Conservation (phyloP, 2,888 invertebrate species). For the Cantharis rustica region DNA sequence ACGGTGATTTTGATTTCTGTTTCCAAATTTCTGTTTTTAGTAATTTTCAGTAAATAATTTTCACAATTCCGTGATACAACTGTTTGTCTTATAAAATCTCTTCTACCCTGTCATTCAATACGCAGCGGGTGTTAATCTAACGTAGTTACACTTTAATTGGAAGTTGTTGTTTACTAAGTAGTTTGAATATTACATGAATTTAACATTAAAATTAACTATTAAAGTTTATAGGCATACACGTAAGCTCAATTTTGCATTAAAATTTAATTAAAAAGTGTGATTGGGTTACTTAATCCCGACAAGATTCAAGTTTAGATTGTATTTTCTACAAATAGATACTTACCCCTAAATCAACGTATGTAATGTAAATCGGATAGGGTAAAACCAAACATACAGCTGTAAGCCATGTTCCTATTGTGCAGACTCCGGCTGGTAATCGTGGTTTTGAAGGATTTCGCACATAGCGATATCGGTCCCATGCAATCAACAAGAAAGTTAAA, state of each 20-base stretch:
- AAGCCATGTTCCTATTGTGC: constrained; percentile 72
- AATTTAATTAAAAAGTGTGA: neutral
- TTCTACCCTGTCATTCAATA: neutral
- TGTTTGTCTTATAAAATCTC: neutral
- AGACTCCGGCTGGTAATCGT: constrained; percentile 69
- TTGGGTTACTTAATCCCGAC: neutral
- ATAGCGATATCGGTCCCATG: constrained; percentile 70
- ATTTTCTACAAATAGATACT: constrained; percentile 47
- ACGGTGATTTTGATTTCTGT: neutral
- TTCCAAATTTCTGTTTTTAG: neutral
- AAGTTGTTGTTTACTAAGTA: neutral
- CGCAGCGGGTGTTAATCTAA: neutral
- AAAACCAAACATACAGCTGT: constrained; percentile 71
- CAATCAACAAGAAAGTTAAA: constrained; percentile 70
- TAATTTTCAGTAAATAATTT: neutral
- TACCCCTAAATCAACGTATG: constrained; percentile 71
- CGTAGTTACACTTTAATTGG: neutral
- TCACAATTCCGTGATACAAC: neutral
- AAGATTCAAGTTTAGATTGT: neutral
- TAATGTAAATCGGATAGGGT: constrained; percentile 75
- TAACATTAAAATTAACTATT: neutral
- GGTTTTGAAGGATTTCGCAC: constrained; percentile 68
- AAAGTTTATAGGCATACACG: too few species aligned
- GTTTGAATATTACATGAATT: neutral
- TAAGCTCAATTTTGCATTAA: neutral